These are phyloP conservation scores for Lepidurus apus DNA, from an alignment of 1,140 invertebrate species.

Conservation along the genomic window DNA sequence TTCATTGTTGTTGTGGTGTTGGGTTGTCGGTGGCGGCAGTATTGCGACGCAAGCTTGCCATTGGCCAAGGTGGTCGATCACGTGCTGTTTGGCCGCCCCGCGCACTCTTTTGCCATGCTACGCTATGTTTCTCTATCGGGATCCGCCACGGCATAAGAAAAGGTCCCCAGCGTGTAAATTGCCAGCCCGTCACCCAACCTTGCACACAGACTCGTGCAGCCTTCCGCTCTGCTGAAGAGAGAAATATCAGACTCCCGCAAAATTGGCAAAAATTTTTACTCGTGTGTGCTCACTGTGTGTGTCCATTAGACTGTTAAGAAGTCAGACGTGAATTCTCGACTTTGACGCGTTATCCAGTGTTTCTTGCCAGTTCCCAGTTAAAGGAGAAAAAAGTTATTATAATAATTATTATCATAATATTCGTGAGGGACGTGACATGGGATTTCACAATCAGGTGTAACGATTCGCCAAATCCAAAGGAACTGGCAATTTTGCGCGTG, in stretches of 20 bases:
- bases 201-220: slow-evolving; percentile 16
- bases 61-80: slow-evolving; percentile 17
- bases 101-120: slow-evolving; percentile 18
- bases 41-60: slow-evolving; percentile 13
- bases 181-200: slow-evolving; percentile 20
- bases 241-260: not conserved
- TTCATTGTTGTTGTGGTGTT: slow-evolving; percentile 22
- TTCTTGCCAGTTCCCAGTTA: too few relatives aligned
- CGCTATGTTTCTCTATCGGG: slow-evolving; percentile 10
- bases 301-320: too few relatives aligned
- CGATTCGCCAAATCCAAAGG: too few relatives aligned
- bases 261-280: not conserved
- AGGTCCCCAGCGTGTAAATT: slow-evolving; percentile 21
- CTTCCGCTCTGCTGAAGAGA: slow-evolving; percentile 11
- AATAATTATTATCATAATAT: too few relatives aligned
- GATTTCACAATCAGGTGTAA: too few relatives aligned
- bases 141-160: slow-evolving; percentile 18
- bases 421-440: too few relatives aligned
- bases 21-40: slow-evolving; percentile 17
- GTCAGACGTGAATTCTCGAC: too few relatives aligned
- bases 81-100: slow-evolving; percentile 19
- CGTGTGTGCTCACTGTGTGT: not conserved
- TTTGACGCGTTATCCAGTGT: too few relatives aligned
- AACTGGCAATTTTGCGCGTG: too few relatives aligned
- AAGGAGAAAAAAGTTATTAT: too few relatives aligned